Conservation (phyloP, 2,888 invertebrate species). For the Tanytarsus gracilentus region DNA sequence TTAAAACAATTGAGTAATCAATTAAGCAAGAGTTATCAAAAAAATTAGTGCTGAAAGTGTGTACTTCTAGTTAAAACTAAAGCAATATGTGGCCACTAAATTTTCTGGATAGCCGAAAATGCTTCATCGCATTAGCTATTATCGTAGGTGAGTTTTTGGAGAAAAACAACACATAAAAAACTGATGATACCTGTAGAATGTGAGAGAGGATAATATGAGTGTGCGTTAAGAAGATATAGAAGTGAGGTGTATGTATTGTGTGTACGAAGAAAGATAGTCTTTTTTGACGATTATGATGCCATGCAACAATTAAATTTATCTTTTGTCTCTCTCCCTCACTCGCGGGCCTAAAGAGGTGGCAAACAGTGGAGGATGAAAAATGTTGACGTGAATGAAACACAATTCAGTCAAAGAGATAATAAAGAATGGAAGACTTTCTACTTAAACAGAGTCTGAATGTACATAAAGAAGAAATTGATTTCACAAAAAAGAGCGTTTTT, state of each 20-base stretch:
- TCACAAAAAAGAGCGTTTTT: background rate
- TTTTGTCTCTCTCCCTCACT: background rate
- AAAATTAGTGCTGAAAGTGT: too few relatives aligned
- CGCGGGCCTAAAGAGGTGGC: background rate
- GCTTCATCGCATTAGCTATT: background rate
- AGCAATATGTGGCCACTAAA: background rate
- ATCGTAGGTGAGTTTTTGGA: constrained; percentile 19
- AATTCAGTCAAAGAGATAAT: too few relatives aligned
- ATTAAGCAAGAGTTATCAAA: too few relatives aligned
- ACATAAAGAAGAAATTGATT: background rate
- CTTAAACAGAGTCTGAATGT: too few relatives aligned
- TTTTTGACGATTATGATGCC: constrained; percentile 4
- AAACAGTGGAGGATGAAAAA: background rate
- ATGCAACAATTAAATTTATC: background rate
- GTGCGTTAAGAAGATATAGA: too few relatives aligned
- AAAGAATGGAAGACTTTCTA: too few relatives aligned
- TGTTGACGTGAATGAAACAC: too few relatives aligned
- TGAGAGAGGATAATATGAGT: constrained; percentile 13
- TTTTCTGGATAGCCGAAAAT: constrained; percentile 3
- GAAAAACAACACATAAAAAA: too few relatives aligned
- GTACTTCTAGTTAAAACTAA: too few relatives aligned
- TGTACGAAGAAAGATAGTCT: background rate
- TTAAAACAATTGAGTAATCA: too few relatives aligned
- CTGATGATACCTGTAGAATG: constrained; percentile 25
- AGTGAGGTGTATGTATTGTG: too few relatives aligned